Percentiles rank a stretch among this genome's conserved stretches.
phyloP scores from a whole-genome alignment of 2,888 invertebrate species.

The Arrhopalites spinosus region DNA sequence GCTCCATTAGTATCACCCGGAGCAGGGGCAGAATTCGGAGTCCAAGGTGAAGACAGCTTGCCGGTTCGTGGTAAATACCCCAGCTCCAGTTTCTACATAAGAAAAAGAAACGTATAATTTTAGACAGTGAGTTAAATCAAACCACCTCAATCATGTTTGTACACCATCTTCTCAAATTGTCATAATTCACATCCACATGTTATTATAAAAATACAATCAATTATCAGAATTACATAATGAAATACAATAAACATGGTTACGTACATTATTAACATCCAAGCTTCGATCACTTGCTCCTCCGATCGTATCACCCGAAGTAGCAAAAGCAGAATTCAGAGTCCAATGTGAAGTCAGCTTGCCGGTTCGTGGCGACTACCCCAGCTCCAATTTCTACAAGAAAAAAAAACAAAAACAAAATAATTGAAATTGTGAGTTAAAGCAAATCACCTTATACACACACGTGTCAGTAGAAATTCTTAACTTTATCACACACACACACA shows the following conservation, averaged over 20 bases:
- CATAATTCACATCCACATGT: no score
- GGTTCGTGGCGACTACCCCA: constrained; percentile 57
- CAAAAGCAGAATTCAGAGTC: constrained; percentile 86
- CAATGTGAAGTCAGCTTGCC: constrained; percentile 97
- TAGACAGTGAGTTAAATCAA: no score
- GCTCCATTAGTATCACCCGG: constrained; percentile 80
- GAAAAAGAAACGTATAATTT: no score
- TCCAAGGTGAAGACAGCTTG: constrained; percentile 97
- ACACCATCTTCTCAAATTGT: no score
- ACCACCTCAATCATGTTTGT: no score
- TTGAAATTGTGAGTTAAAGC: no score
- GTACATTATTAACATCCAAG: constrained; percentile 82
- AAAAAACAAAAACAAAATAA: no score
- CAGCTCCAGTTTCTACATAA: constrained; percentile 49
- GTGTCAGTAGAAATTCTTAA: no score
- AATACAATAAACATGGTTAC: constrained; percentile 33
- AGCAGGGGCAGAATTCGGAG: constrained; percentile 83
- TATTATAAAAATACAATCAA: no score
- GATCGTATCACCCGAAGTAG: constrained; percentile 77
- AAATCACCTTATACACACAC: no score
- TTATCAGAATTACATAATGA: no score
- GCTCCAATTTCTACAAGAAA: constrained; percentile 47
- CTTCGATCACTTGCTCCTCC: constrained; percentile 84
- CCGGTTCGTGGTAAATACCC: constrained; percentile 61
- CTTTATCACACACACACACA: background rate